Percentiles rank a stretch among this genome's conserved stretches.
Evolutionary conservation across 2,797 vertebrate genomes (phyloP).

Genomic region (Pseudochaenichthys georgianus): DNA sequence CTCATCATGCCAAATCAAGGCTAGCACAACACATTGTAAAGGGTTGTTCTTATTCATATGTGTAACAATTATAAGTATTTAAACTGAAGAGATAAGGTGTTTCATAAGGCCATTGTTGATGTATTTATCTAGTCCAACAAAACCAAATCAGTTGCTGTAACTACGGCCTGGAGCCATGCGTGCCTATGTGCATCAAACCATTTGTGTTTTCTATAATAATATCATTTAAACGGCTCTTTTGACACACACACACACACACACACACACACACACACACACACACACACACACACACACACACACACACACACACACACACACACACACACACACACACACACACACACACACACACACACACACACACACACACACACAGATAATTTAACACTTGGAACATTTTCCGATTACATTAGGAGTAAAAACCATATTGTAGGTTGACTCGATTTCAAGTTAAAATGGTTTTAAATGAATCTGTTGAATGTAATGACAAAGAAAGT

Average conservation of each 20-base stretch:
- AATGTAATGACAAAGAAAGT: constrained; percentile 1
- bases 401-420: neutral
- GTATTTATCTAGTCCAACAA: constrained; percentile 4
- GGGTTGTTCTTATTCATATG: neutral
- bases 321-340: too few species aligned
- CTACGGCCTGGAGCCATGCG: neutral
- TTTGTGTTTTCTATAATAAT: constrained; percentile 21
- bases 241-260: constrained; percentile 15
- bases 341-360: too few species aligned
- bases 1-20: constrained; percentile 29
- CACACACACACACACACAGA: constrained; percentile 20
- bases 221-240: neutral
- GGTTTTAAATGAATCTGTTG: constrained; percentile 4
- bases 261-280: constrained; percentile 2
- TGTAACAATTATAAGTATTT: neutral
- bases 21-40: constrained; percentile 5
- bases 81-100: neutral
- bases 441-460: neutral
- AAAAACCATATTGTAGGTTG: neutral
- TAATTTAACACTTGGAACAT: constrained; percentile 8
- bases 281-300: too few species aligned
- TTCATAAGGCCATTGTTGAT: neutral
- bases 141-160: neutral
- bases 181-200: neutral
- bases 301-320: too few species aligned